Conservation (phyloP, 2,797 vertebrate species). For the Coracias cyanogaster region DNA sequence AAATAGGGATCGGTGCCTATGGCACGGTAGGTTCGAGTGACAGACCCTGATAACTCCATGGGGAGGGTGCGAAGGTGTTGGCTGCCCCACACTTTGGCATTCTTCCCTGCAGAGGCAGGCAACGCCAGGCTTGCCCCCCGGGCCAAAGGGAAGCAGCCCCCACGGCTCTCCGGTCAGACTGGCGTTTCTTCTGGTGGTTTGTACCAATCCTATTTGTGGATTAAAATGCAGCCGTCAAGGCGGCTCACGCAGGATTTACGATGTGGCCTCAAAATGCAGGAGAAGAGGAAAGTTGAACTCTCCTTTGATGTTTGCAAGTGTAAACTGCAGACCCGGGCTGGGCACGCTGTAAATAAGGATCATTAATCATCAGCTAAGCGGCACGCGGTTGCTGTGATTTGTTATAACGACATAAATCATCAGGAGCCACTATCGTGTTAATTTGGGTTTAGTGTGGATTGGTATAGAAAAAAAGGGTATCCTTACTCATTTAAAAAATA, state of each 20-base stretch:
- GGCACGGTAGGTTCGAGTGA: fast-evolving
- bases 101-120: background rate
- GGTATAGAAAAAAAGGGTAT: background rate
- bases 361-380: conserved; percentile 55
- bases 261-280: background rate
- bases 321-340: conserved; percentile 49
- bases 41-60: fast-evolving
- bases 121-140: background rate
- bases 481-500: background rate
- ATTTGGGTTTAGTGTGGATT: conserved; percentile 56
- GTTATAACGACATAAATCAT: conserved; percentile 67
- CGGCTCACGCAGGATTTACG: conserved; percentile 41
- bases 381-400: conserved; percentile 24
- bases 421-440: background rate
- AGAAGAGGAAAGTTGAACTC: conserved; percentile 17
- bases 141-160: background rate
- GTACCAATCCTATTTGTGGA: background rate
- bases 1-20: background rate
- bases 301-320: conserved; percentile 42
- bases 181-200: background rate
- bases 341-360: conserved; percentile 36
- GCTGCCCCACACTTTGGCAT: fast-evolving
- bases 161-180: fast-evolving
- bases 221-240: background rate
- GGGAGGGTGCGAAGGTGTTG: fast-evolving